These are phyloP conservation scores for Lymantria dispar DNA, from an alignment of 2,888 invertebrate species.

Conservation along the genomic window DNA sequence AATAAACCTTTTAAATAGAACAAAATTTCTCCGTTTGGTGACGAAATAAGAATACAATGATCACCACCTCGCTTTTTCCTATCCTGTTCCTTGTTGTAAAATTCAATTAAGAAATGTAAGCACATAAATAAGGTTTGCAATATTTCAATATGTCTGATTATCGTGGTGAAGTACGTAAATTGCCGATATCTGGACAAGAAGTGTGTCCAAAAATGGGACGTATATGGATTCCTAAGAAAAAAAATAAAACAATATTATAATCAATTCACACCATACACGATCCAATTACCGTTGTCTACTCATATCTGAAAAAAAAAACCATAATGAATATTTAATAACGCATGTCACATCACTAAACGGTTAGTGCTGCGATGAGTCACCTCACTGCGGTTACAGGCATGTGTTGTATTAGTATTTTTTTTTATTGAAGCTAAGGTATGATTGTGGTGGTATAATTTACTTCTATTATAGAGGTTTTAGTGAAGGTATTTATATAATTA, in stretches of 20 bases:
- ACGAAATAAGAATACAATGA: no score
- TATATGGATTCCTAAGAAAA: background rate
- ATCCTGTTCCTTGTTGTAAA: no score
- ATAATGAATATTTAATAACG: conserved; percentile 29
- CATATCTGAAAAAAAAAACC: conserved; percentile 9
- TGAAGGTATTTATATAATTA: conserved; percentile 18
- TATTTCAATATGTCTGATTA: no score
- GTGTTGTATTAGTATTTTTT: conserved; percentile 31
- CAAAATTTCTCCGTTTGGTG: no score
- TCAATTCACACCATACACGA: conserved; percentile 3
- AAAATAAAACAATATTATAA: background rate
- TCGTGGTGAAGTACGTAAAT: no score
- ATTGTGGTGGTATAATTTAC: conserved; percentile 27
- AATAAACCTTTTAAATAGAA: no score
- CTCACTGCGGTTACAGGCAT: conserved; percentile 36
- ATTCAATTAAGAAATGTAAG: no score
- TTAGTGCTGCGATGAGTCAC: conserved; percentile 50
- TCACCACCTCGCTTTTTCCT: no score
- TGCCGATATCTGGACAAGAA: no score
- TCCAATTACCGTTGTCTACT: conserved; percentile 4
- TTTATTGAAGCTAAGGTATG: conserved; percentile 24
- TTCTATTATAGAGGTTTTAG: conserved; percentile 15
- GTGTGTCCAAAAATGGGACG: no score
- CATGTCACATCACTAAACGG: conserved; percentile 33
- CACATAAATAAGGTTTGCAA: no score